A percentile compares a stretch with the other conserved stretches of the same genome.
These are phyloP conservation scores for Syrmaticus mikado DNA, from an alignment of 2,113 vertebrate genomes.

Conservation along the genomic window DNA sequence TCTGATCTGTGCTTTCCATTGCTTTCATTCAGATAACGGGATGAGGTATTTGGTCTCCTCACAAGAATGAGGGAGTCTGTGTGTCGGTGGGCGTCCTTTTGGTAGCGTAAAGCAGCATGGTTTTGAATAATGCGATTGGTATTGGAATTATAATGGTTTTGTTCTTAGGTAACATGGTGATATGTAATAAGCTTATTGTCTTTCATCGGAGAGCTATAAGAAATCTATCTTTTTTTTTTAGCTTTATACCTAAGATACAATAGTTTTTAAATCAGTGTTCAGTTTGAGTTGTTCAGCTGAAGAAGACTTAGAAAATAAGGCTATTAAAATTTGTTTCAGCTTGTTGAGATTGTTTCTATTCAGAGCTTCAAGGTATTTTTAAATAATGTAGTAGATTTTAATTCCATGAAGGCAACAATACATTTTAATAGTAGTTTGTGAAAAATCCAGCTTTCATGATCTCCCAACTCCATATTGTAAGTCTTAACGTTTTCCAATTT, in stretches of 20 bases:
- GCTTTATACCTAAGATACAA: not conserved
- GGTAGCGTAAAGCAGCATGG: not conserved
- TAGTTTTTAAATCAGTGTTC: not conserved
- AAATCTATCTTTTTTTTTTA: not conserved
- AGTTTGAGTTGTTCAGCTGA: not conserved
- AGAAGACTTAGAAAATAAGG: not conserved
- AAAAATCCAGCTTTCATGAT: not conserved
- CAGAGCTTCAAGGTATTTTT: not conserved
- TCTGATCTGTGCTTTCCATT: not conserved
- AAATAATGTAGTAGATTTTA: not conserved
- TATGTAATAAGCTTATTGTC: not conserved
- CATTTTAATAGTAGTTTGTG: not conserved
- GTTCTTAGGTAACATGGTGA: too few relatives aligned
- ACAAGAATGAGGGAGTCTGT: not conserved
- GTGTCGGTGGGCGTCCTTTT: not conserved
- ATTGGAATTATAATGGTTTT: not conserved
- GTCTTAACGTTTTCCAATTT: not conserved
- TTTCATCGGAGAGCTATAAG: not conserved
- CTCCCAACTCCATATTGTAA: not conserved
- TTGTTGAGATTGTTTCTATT: not conserved
- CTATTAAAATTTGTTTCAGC: not conserved
- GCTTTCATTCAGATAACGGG: not conserved
- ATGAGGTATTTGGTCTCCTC: not conserved
- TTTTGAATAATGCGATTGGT: not conserved
- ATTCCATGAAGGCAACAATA: not conserved